Conservation (phyloP, 23 tunicate genomes). For the Botrylloides violaceus region DNA sequence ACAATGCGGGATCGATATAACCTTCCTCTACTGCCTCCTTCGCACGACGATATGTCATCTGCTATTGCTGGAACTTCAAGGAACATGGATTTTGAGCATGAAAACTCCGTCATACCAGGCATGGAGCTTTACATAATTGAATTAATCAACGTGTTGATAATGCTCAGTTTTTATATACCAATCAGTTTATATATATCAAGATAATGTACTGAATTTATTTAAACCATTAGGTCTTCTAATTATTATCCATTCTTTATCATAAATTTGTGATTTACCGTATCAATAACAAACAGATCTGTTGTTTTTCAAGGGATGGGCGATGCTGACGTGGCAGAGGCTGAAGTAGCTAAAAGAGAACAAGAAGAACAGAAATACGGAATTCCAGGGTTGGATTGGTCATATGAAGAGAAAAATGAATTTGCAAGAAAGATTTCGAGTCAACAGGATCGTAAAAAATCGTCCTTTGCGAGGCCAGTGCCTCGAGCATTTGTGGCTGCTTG, state of each 20-base stretch:
- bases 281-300: too few relatives aligned
- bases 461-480: conserved; percentile 93
- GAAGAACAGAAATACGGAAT: conserved; percentile 58
- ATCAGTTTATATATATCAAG: too few relatives aligned
- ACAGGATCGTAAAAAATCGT: conserved; percentile 57
- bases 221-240: too few relatives aligned
- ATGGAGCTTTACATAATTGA: too few relatives aligned
- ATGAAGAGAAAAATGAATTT: conserved; percentile 82
- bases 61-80: conserved; percentile 13
- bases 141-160: too few relatives aligned
- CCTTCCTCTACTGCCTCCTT: conserved; percentile 13
- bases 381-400: conserved; percentile 89
- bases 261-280: too few relatives aligned
- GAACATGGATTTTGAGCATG: conserved; percentile 10
- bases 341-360: conserved; percentile 68
- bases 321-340: conserved; percentile 69
- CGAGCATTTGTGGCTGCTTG: conserved; percentile 90
- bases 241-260: too few relatives aligned
- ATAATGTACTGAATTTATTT: too few relatives aligned
- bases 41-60: conserved; percentile 31
- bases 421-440: conserved; percentile 49
- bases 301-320: conserved; percentile 99
- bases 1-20: conserved; percentile 71
- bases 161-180: too few relatives aligned
- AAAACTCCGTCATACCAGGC: conserved; percentile 59